Conservation (phyloP, 92 coral and sea anemone genomes). For the Zoanthus sansibaricus region DNA sequence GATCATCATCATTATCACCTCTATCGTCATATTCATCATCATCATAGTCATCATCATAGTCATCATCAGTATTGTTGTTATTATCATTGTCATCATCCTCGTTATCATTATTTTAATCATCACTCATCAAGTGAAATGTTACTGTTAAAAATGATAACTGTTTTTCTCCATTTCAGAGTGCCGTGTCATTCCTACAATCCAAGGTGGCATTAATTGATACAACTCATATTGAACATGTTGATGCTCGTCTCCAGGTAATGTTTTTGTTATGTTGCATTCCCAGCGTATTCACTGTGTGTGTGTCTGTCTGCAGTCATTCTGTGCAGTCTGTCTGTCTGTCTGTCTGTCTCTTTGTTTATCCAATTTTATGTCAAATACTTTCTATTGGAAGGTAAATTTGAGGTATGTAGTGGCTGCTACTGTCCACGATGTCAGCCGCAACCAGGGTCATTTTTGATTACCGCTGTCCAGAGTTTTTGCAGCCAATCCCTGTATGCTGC, state of each 20-base stretch:
- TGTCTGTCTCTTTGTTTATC: too few relatives aligned
- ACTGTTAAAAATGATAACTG: not conserved
- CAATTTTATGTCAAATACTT: not conserved
- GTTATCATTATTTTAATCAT: too few relatives aligned
- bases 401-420: not conserved
- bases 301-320: not conserved
- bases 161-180: conserved; percentile 68
- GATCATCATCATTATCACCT: too few relatives aligned
- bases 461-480: not conserved
- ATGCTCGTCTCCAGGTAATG: conserved; percentile 94
- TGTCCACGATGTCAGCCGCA: not conserved
- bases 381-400: not conserved
- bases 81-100: too few relatives aligned
- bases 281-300: not conserved
- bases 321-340: not conserved
- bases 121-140: not conserved
- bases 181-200: conserved; percentile 84
- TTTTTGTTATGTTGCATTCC: too few relatives aligned
- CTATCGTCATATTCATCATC: too few relatives aligned
- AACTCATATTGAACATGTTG: conserved; percentile 92
- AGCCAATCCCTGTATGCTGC: not conserved
- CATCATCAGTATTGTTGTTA: too few relatives aligned
- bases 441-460: not conserved
- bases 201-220: conserved; percentile 93
- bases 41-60: too few relatives aligned